Evolutionary conservation across 1,140 invertebrate genomes (phyloP).

Genomic region (Drosophila jambulina): DNA sequence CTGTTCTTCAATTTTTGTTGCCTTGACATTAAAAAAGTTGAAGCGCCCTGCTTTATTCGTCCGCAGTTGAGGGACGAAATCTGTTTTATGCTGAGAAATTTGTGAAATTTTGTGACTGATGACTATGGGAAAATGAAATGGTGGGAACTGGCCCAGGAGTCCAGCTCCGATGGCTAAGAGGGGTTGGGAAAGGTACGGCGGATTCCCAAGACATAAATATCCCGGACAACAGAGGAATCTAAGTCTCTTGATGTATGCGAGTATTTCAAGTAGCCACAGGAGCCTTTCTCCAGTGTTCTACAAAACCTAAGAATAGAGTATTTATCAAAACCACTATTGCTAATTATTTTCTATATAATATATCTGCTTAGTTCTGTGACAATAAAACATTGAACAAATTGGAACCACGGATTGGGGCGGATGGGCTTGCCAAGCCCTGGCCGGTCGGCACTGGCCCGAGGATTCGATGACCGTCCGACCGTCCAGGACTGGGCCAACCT

Average conservation of each 20-base stretch:
- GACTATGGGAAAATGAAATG: constrained; percentile 34
- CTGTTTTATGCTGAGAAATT: constrained; percentile 77
- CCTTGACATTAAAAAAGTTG: constrained; percentile 74
- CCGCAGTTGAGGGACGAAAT: constrained; percentile 56
- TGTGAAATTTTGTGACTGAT: constrained; percentile 75
- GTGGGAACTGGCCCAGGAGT: constrained; percentile 6
- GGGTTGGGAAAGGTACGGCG: background rate
- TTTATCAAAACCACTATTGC: background rate
- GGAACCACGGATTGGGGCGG: background rate
- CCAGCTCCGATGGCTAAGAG: background rate
- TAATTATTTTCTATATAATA: background rate
- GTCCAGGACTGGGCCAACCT: constrained; percentile 7
- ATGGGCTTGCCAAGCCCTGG: constrained; percentile 2
- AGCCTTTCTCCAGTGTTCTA: background rate
- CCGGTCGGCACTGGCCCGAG: background rate
- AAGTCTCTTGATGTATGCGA: background rate
- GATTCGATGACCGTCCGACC: background rate
- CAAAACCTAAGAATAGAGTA: background rate
- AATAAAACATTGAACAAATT: background rate
- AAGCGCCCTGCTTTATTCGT: constrained; percentile 62
- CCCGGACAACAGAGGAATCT: background rate
- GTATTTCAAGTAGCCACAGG: background rate
- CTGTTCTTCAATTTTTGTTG: constrained; percentile 51
- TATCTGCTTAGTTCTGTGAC: background rate
- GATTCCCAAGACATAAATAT: background rate